Evolutionary conservation across 2,888 invertebrate species (phyloP).

Genomic region (Argyresthia goedartella): DNA sequence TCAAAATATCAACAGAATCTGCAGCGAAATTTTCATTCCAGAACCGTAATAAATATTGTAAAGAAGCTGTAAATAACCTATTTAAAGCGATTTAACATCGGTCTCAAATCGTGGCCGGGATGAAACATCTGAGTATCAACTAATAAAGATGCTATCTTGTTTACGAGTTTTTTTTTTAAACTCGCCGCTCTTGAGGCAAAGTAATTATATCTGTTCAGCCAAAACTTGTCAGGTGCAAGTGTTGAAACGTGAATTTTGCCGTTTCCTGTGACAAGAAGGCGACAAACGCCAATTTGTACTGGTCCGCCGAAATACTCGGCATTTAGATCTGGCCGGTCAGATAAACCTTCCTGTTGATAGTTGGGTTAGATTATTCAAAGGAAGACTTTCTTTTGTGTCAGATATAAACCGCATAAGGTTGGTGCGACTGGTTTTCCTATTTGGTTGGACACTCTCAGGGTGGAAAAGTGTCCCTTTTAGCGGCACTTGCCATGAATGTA

Average conservation of each 20-base stretch:
- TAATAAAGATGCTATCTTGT: constrained; percentile 5
- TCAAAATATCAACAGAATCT: too few relatives aligned
- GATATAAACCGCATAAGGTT: too few relatives aligned
- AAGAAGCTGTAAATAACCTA: constrained; percentile 2
- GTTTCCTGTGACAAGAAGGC: constrained; percentile 35
- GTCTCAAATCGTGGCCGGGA: constrained; percentile 1
- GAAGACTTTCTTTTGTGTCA: too few relatives aligned
- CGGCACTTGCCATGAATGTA: too few relatives aligned
- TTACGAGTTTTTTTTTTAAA: background rate
- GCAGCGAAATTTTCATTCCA: background rate
- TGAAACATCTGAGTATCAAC: background rate
- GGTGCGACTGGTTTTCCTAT: too few relatives aligned
- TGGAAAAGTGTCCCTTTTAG: too few relatives aligned
- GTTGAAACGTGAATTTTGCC: constrained; percentile 31
- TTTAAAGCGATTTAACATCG: constrained; percentile 3
- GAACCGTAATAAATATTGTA: background rate
- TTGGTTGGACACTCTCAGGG: too few relatives aligned
- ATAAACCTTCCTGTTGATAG: too few relatives aligned
- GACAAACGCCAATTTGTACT: constrained; percentile 54
- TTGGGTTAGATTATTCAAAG: too few relatives aligned
- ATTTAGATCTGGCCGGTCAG: constrained; percentile 21
- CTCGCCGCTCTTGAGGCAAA: background rate
- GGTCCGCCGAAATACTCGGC: constrained; percentile 24
- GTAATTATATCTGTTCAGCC: background rate
- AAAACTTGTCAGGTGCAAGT: constrained; percentile 16